Conservation (phyloP, 2,113 vertebrate species). For the Plecturocebus donacophilus region DNA sequence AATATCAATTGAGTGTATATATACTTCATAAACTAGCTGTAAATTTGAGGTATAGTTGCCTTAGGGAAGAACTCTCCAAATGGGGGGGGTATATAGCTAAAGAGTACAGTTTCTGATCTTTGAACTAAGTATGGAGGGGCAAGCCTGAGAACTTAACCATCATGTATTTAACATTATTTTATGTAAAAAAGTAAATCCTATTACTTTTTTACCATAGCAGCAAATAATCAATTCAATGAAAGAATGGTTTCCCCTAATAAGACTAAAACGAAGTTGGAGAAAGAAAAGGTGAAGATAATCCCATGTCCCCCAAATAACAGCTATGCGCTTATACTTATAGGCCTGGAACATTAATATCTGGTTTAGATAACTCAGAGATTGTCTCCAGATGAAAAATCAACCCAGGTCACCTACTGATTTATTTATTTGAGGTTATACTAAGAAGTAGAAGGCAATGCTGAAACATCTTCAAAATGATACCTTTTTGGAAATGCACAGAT, state of each 20-base stretch:
- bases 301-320: neutral
- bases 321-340: neutral
- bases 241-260: neutral
- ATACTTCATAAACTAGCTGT: neutral
- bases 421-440: neutral
- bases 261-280: neutral
- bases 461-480: neutral
- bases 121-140: neutral
- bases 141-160: neutral
- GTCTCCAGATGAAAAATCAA: neutral
- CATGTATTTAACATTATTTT: neutral
- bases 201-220: neutral
- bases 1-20: neutral
- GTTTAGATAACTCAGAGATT: neutral
- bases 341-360: neutral
- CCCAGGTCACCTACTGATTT: neutral
- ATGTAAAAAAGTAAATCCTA: neutral
- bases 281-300: neutral
- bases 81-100: neutral
- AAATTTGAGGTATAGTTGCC: neutral
- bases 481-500: neutral
- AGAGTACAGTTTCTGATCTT: neutral
- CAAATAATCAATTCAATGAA: slow-evolving; percentile 3
- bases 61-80: neutral
- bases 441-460: neutral